Percentiles rank a stretch among this genome's conserved stretches.
These are phyloP conservation scores for Ispidina picta DNA, from an alignment of 2,797 vertebrate species.

Conservation along the genomic window DNA sequence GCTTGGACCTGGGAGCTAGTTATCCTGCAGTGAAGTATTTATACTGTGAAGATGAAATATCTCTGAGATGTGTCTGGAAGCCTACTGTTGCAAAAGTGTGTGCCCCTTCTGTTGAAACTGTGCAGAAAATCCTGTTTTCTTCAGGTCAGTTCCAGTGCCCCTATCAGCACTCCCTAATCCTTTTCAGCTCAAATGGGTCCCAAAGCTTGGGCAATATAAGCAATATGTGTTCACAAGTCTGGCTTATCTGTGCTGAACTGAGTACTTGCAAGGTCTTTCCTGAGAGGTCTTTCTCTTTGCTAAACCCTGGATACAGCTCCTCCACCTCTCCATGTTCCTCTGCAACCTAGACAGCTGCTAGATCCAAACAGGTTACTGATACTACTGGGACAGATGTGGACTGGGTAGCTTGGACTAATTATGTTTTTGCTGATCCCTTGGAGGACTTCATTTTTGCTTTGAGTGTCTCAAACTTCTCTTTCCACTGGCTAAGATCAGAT, in stretches of 20 bases:
- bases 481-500: neutral
- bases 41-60: neutral
- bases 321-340: neutral
- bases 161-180: neutral
- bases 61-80: rapidly evolving
- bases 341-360: neutral
- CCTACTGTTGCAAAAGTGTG: neutral
- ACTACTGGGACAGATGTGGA: neutral
- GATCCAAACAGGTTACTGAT: neutral
- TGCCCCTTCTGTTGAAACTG: neutral
- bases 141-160: neutral
- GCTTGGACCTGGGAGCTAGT: neutral
- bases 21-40: neutral
- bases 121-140: neutral
- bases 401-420: neutral
- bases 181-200: neutral
- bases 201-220: neutral
- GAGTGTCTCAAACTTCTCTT: neutral
- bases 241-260: neutral
- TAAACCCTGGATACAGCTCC: neutral
- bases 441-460: neutral
- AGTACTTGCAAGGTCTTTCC: no score
- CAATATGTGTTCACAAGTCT: neutral
- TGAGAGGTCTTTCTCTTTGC: neutral
- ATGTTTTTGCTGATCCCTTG: neutral